Evolutionary conservation across 1,140 invertebrate species (phyloP).

Genomic region (Drosophila kikkawai): DNA sequence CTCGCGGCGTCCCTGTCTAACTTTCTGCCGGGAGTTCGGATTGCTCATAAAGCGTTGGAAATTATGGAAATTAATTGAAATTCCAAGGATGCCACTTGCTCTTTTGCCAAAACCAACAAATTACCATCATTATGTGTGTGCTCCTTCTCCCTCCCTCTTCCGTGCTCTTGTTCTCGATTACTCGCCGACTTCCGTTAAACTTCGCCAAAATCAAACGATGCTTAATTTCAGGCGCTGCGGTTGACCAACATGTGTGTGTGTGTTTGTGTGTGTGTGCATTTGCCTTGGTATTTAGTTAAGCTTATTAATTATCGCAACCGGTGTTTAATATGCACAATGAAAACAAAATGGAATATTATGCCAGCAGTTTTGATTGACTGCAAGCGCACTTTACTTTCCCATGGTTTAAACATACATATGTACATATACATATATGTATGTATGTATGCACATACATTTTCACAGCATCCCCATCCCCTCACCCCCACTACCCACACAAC

Average conservation of each 20-base stretch:
- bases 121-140: constrained; percentile 82
- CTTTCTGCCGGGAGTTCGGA: constrained; percentile 20
- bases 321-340: constrained; percentile 6
- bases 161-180: background rate
- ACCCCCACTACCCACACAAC: background rate
- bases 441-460: background rate
- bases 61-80: constrained; percentile 85
- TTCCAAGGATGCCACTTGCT: constrained; percentile 81
- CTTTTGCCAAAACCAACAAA: constrained; percentile 83
- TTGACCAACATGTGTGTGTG: background rate
- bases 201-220: constrained; percentile 47
- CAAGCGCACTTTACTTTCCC: constrained; percentile 50
- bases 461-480: background rate
- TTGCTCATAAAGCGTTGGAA: constrained; percentile 80
- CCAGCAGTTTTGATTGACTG: constrained; percentile 63
- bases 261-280: constrained; percentile 1
- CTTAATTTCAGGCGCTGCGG: constrained; percentile 62
- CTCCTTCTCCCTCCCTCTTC: constrained; percentile 2
- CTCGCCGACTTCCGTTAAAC: constrained; percentile 4
- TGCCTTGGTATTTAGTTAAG: constrained; percentile 65
- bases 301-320: constrained; percentile 59
- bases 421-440: background rate
- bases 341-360: constrained; percentile 23
- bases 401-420: constrained; percentile 8
- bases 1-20: constrained; percentile 34